Percentiles rank a stretch among this genome's conserved stretches.
Evolutionary conservation across 1,140 invertebrate species (phyloP).

Genomic region (Whitmania pigra): DNA sequence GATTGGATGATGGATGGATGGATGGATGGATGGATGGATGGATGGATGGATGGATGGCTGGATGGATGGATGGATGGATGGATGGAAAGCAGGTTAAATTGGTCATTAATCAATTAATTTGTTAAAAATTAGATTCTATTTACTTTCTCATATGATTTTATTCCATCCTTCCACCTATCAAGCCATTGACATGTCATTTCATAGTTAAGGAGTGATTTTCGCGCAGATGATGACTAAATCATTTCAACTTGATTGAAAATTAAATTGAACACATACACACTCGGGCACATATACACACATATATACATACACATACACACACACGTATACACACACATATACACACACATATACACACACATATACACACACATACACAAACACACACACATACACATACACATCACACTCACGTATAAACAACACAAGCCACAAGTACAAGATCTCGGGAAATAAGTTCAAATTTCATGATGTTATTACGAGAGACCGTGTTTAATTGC

Average conservation of each 20-base stretch:
- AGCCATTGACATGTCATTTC: too few species aligned
- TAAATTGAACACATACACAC: neutral
- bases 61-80: slow-evolving; percentile 10
- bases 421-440: neutral
- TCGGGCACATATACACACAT: neutral
- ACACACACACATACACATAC: neutral
- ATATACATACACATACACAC: neutral
- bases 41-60: slow-evolving; percentile 6
- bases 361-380: neutral
- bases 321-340: neutral
- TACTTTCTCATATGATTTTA: too few species aligned
- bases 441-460: neutral
- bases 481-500: too few species aligned
- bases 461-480: too few species aligned
- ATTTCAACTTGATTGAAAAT: neutral
- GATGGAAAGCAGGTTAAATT: neutral
- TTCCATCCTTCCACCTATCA: too few species aligned
- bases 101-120: neutral
- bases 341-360: too few species aligned
- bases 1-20: slow-evolving; percentile 7
- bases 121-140: neutral
- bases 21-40: slow-evolving; percentile 8
- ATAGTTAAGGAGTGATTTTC: too few species aligned
- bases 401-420: too few species aligned
- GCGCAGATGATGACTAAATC: too few species aligned